Percentiles rank a stretch among this genome's conserved stretches.
phyloP scores from a whole-genome alignment of 23 tunicate species.

The Halocynthia roretzi region DNA sequence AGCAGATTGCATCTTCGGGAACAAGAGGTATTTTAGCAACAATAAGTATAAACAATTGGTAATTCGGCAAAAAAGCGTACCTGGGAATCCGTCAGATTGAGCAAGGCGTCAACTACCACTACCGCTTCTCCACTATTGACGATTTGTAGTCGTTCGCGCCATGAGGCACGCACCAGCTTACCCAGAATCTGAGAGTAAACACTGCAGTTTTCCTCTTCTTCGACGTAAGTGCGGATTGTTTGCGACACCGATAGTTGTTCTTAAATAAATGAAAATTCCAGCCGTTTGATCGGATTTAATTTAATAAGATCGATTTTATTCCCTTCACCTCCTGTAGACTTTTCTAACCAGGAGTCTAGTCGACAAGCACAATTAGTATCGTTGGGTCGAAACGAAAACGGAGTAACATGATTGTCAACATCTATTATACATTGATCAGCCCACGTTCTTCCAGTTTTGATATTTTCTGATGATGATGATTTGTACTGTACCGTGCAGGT shows the following conservation, averaged over 20 bases:
- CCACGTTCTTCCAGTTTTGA: background rate
- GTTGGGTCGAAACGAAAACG: background rate
- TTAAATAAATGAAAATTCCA: constrained; percentile 13
- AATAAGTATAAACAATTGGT: background rate
- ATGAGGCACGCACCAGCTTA: constrained; percentile 38
- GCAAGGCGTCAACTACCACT: constrained; percentile 42
- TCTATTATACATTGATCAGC: constrained; percentile 8
- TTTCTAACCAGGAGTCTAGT: constrained; percentile 27
- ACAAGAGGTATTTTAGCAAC: too few relatives aligned
- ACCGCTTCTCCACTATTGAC: constrained; percentile 52
- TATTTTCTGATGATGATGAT: constrained; percentile 6
- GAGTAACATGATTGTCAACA: background rate
- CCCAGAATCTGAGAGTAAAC: constrained; percentile 68
- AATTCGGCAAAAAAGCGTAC: background rate
- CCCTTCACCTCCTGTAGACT: background rate
- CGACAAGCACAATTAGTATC: constrained; percentile 8
- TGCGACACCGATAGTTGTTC: constrained; percentile 38
- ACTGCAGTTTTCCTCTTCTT: constrained; percentile 21
- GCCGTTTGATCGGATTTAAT: background rate
- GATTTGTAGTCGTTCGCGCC: constrained; percentile 39
- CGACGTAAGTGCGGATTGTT: constrained; percentile 30
- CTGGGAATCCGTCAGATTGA: constrained; percentile 27
- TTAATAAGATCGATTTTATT: background rate
- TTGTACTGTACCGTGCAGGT: constrained; percentile 2
- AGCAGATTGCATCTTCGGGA: background rate